Evolutionary conservation across 2,888 invertebrate species (phyloP).

Genomic region (Zaprionus obscuricornis): DNA sequence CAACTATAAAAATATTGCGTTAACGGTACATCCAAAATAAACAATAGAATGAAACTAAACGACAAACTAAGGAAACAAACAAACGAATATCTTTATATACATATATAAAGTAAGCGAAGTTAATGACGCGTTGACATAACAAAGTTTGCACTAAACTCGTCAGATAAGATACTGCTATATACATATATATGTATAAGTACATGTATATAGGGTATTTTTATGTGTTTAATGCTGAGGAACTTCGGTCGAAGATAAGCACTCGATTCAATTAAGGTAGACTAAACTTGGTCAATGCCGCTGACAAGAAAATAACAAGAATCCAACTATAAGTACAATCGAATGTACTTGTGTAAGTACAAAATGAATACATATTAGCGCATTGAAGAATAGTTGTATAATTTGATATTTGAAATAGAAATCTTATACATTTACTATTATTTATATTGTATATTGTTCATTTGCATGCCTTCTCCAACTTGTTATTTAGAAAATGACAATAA

Average conservation of each 20-base stretch:
- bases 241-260: slow-evolving; percentile 48
- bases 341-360: too few species aligned
- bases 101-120: slow-evolving; percentile 14
- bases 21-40: slow-evolving; percentile 28
- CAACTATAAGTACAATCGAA: slow-evolving; percentile 21
- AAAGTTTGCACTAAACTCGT: slow-evolving; percentile 50
- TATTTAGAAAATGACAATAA: too few species aligned
- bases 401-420: too few species aligned
- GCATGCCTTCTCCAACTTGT: too few species aligned
- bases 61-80: slow-evolving; percentile 17
- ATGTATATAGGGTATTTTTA: background rate
- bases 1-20: slow-evolving; percentile 24
- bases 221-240: slow-evolving; percentile 11
- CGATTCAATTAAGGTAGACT: slow-evolving; percentile 55
- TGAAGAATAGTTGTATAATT: too few species aligned
- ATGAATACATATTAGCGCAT: too few species aligned
- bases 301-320: slow-evolving; percentile 3
- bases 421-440: too few species aligned
- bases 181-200: background rate
- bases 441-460: too few species aligned
- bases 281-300: slow-evolving; percentile 63
- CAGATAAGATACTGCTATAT: slow-evolving; percentile 58
- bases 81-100: slow-evolving; percentile 12
- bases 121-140: slow-evolving; percentile 41
- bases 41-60: slow-evolving; percentile 25